Conservation (phyloP, 2,888 invertebrate species). For the Zaprionus lineosus region DNA sequence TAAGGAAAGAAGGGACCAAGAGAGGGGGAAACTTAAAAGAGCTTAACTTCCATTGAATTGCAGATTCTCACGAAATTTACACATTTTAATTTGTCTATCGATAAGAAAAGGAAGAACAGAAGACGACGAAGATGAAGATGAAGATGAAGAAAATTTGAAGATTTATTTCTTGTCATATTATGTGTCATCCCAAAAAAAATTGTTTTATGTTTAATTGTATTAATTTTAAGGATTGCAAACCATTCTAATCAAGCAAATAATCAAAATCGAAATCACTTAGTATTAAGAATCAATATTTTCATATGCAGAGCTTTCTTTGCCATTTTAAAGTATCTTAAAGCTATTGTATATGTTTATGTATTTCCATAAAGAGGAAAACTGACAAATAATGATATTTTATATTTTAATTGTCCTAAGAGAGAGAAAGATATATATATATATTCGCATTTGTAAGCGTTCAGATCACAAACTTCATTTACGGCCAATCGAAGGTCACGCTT, state of each 20-base stretch:
- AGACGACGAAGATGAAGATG: too few relatives aligned
- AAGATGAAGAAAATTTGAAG: conserved; percentile 6
- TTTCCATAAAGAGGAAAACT: background rate
- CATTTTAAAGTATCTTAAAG: too few relatives aligned
- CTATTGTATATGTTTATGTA: too few relatives aligned
- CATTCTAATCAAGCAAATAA: conserved; percentile 70
- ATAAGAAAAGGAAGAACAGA: background rate
- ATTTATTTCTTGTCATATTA: conserved; percentile 60
- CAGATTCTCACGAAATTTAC: conserved; percentile 8
- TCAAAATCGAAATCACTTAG: conserved; percentile 54
- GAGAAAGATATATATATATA: too few relatives aligned
- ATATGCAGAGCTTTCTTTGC: background rate
- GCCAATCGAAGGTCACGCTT: too few relatives aligned
- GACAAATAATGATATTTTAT: conserved; percentile 28
- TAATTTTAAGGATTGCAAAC: conserved; percentile 52
- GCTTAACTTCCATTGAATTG: conserved; percentile 26
- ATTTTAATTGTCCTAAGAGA: conserved; percentile 23
- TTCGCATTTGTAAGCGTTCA: too few relatives aligned
- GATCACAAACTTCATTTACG: too few relatives aligned
- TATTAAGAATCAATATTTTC: conserved; percentile 30
- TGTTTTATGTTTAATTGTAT: conserved; percentile 57
- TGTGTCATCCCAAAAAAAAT: conserved; percentile 59
- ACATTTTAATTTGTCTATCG: conserved; percentile 18
- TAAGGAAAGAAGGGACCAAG: too few relatives aligned
- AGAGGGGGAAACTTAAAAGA: too few relatives aligned